A percentile compares a stretch with the other conserved stretches of the same genome.
Conservation (phyloP, 2,113 vertebrate species). For the Sclerurus mexicanus region DNA sequence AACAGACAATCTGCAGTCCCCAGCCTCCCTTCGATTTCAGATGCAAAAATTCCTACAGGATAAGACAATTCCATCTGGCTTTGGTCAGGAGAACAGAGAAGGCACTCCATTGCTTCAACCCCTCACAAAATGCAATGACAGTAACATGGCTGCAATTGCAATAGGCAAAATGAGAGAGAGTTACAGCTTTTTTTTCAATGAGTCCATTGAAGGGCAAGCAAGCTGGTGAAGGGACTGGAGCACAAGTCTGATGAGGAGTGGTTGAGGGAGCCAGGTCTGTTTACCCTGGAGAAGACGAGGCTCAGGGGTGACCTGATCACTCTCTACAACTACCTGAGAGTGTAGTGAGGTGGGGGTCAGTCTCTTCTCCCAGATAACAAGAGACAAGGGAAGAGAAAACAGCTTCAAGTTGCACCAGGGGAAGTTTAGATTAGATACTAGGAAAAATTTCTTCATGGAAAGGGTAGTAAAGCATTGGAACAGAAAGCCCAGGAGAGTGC, state of each 20-base stretch:
- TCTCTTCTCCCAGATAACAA: not conserved
- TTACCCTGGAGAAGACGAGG: not conserved
- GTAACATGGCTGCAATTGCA: not conserved
- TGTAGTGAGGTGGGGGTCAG: not conserved
- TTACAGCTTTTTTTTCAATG: not conserved
- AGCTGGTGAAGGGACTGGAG: not conserved
- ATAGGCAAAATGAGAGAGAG: not conserved
- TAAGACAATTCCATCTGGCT: not conserved
- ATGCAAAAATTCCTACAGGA: not conserved
- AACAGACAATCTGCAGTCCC: not conserved
- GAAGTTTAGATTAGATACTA: not conserved
- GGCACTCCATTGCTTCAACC: accelerated
- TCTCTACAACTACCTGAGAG: not conserved
- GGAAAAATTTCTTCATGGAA: not conserved
- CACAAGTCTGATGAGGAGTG: not conserved
- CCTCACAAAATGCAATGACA: not conserved
- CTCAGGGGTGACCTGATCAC: not conserved
- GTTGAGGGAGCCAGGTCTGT: too few relatives aligned
- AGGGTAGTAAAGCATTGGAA: not conserved
- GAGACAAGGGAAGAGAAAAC: not conserved
- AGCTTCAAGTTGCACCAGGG: not conserved
- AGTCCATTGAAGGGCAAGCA: not conserved
- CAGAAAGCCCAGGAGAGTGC: not conserved
- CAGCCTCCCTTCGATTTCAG: not conserved
- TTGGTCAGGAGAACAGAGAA: not conserved